Conservation (phyloP, 2,888 invertebrate species). For the Xanthostigma xanthostigma region DNA sequence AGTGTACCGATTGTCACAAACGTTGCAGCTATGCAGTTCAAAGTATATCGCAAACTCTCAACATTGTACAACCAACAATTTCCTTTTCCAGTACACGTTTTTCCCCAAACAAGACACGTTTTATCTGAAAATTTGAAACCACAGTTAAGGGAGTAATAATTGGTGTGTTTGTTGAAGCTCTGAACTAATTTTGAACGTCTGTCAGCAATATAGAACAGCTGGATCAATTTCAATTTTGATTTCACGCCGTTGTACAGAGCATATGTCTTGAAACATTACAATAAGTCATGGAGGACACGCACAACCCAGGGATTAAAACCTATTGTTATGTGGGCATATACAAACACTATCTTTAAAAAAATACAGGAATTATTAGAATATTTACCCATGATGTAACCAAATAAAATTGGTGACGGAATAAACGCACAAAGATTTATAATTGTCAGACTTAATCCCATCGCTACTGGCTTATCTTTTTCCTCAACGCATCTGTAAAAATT, state of each 20-base stretch:
- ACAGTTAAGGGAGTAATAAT: not conserved
- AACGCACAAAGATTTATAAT: conserved; percentile 55
- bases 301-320: too few relatives aligned
- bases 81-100: conserved; percentile 50
- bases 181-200: too few relatives aligned
- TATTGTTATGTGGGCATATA: too few relatives aligned
- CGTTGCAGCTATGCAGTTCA: conserved; percentile 49
- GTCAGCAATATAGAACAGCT: too few relatives aligned
- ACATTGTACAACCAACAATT: conserved; percentile 65
- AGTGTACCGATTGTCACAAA: conserved; percentile 47
- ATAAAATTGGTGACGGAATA: conserved; percentile 62
- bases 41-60: conserved; percentile 41
- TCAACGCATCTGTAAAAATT: conserved; percentile 42
- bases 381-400: conserved; percentile 54
- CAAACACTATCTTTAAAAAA: too few relatives aligned
- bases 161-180: too few relatives aligned
- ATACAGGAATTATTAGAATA: too few relatives aligned
- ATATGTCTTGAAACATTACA: too few relatives aligned
- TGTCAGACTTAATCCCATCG: conserved; percentile 54
- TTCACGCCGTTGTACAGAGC: too few relatives aligned
- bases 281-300: too few relatives aligned
- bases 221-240: too few relatives aligned
- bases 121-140: conserved; percentile 30
- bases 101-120: conserved; percentile 58
- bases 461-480: conserved; percentile 55